These are phyloP conservation scores for Epirrita christyi DNA, from an alignment of 2,888 invertebrate species.

Conservation along the genomic window DNA sequence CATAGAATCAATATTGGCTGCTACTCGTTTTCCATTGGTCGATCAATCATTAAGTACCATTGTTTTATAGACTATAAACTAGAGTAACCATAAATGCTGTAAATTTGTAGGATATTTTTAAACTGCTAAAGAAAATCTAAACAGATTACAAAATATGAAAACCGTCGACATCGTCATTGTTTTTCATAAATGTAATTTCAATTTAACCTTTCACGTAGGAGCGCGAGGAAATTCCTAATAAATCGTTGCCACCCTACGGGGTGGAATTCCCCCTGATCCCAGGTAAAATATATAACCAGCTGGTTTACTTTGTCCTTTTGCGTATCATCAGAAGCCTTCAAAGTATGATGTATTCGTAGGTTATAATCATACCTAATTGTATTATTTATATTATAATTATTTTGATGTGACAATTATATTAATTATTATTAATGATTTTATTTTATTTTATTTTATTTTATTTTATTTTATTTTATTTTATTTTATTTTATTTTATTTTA, in stretches of 20 bases:
- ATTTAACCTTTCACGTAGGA: conserved; percentile 26
- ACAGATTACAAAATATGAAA: no score
- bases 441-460: no score
- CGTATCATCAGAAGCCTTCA: no score
- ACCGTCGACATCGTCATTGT: no score
- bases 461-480: no score
- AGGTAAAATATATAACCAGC: conserved; percentile 1
- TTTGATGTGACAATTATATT: no score
- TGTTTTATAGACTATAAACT: conserved; percentile 6
- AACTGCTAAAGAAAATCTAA: no score
- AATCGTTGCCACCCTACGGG: conserved; percentile 40
- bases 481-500: no score
- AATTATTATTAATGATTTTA: no score
- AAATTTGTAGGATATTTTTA: not conserved
- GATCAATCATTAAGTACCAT: conserved; percentile 14
- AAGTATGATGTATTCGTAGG: no score
- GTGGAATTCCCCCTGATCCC: conserved; percentile 12
- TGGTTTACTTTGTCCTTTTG: not conserved
- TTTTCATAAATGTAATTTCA: conserved; percentile 10
- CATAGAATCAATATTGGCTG: conserved; percentile 14
- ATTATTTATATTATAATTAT: no score
- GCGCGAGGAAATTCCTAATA: conserved; percentile 36
- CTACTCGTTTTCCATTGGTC: conserved; percentile 7
- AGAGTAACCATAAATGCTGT: conserved; percentile 4
- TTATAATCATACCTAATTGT: no score